These are phyloP conservation scores for Catostomus latipinnis DNA, from an alignment of 2,797 vertebrate genomes.

Conservation along the genomic window DNA sequence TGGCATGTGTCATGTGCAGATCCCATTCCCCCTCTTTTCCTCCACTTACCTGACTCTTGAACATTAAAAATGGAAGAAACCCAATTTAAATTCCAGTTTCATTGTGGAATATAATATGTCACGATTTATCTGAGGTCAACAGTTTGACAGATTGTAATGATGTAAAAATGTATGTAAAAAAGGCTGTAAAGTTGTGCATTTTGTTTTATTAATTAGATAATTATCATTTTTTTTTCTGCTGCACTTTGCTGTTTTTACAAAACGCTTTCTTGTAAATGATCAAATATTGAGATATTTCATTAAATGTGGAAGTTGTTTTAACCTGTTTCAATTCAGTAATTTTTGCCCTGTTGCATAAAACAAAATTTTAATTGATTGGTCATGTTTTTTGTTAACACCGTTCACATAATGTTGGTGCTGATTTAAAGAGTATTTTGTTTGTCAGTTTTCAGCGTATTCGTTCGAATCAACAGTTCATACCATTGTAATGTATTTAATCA, in stretches of 20 bases:
- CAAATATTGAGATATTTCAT: background rate
- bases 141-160: background rate
- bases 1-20: no score
- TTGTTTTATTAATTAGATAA: constrained; percentile 12
- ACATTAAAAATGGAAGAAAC: no score
- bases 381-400: background rate
- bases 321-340: background rate
- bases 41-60: no score
- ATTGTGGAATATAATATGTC: background rate
- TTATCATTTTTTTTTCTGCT: background rate
- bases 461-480: no score
- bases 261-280: no score
- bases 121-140: background rate
- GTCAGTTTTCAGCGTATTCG: background rate
- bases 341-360: background rate
- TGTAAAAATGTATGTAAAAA: constrained; percentile 7
- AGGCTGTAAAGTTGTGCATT: constrained; percentile 10
- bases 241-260: background rate
- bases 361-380: no score
- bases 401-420: background rate
- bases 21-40: no score
- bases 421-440: background rate
- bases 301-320: constrained; percentile 29
- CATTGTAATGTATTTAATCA: no score
- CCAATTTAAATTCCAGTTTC: background rate